Conservation (phyloP, 2,888 invertebrate genomes). For the Callinectes sapidus region DNA sequence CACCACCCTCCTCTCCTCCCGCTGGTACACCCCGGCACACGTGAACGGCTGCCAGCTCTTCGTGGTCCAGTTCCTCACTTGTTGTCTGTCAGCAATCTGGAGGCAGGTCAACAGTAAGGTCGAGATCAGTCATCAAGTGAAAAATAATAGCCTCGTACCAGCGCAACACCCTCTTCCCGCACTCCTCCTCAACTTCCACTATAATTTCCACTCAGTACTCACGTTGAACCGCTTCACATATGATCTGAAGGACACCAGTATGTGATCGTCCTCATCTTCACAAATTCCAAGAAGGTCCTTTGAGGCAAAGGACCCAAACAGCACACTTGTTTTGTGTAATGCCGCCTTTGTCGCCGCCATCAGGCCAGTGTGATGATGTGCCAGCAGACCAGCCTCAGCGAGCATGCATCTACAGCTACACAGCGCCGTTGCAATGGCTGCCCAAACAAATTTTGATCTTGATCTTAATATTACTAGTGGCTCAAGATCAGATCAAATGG, state of each 20-base stretch:
- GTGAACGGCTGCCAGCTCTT: conserved; percentile 68
- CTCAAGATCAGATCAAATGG: too few relatives aligned
- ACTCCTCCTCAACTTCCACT: not conserved
- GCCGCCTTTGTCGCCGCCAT: conserved; percentile 24
- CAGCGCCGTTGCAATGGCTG: too few relatives aligned
- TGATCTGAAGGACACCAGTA: conserved; percentile 39
- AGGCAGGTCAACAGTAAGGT: not conserved
- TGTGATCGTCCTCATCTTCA: conserved; percentile 11
- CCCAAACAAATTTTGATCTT: too few relatives aligned
- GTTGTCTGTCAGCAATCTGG: conserved; percentile 54
- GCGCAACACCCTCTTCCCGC: not conserved
- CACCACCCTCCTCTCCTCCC: conserved; percentile 26
- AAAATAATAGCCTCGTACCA: too few relatives aligned
- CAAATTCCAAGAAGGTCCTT: conserved; percentile 46
- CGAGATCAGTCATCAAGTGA: too few relatives aligned
- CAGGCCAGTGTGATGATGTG: not conserved
- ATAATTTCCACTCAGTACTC: not conserved
- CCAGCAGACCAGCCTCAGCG: too few relatives aligned
- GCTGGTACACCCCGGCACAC: conserved; percentile 50
- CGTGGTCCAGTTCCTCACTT: conserved; percentile 63
- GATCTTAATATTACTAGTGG: too few relatives aligned
- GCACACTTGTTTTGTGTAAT: not conserved
- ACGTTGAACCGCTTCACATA: conserved; percentile 48
- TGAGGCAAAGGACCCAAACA: conserved; percentile 34
- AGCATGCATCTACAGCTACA: too few relatives aligned